Percentiles rank a stretch among this genome's conserved stretches.
phyloP scores from a whole-genome alignment of 2,888 invertebrate genomes.

The Mimas tiliae region DNA sequence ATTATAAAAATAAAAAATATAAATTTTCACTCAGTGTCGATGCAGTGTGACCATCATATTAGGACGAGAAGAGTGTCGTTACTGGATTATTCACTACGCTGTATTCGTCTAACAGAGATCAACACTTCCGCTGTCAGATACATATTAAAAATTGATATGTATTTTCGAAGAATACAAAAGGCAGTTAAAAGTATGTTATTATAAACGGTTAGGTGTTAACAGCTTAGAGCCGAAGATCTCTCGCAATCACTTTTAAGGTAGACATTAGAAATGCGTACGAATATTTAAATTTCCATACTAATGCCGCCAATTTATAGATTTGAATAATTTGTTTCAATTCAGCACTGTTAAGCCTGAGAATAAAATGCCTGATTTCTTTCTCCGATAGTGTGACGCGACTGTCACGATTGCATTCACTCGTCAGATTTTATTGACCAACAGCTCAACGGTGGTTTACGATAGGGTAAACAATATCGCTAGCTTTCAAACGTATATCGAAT shows the following conservation, averaged over 20 bases:
- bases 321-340: not conserved
- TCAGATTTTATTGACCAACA: too few species aligned
- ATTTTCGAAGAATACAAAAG: slow-evolving; percentile 48
- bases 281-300: slow-evolving; percentile 4
- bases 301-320: not conserved
- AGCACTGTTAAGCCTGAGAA: not conserved
- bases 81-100: slow-evolving; percentile 39
- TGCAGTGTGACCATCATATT: slow-evolving; percentile 60
- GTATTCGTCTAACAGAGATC: slow-evolving; percentile 61
- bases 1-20: slow-evolving; percentile 27
- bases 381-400: too few species aligned
- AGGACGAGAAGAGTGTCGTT: slow-evolving; percentile 32
- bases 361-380: too few species aligned
- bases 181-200: slow-evolving; percentile 37
- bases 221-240: not conserved
- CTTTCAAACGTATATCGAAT: too few species aligned
- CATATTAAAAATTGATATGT: slow-evolving; percentile 73
- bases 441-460: too few species aligned
- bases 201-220: slow-evolving; percentile 24
- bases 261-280: not conserved
- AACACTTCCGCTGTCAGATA: slow-evolving; percentile 59
- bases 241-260: slow-evolving; percentile 4
- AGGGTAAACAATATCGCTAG: too few species aligned
- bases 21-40: slow-evolving; percentile 29
- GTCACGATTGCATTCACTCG: too few species aligned